phyloP scores from a whole-genome alignment of 1,140 invertebrate species.

The Platorchestia sp. region DNA sequence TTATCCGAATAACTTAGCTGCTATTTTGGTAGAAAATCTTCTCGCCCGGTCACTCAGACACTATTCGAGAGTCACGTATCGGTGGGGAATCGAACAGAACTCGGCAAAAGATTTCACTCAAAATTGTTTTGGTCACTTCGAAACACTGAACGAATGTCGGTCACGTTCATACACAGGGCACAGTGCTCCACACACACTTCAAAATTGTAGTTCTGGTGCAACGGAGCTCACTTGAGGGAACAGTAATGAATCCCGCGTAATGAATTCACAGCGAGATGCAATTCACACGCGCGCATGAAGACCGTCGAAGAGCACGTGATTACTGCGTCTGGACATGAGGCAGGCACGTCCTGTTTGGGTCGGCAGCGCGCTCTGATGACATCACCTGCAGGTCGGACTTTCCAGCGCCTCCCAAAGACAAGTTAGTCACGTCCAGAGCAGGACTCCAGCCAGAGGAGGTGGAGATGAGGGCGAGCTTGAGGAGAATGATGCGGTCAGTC shows the following conservation, averaged over 20 bases:
- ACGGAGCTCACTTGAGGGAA: not conserved
- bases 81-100: not conserved
- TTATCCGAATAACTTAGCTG: not conserved
- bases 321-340: not conserved
- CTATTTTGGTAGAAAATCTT: not conserved
- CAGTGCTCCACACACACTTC: not conserved
- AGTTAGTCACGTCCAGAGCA: constrained; percentile 31
- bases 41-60: not conserved
- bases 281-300: constrained; percentile 14
- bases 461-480: constrained; percentile 11
- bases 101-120: not conserved
- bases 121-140: not conserved
- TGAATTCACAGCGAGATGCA: not conserved
- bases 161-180: not conserved
- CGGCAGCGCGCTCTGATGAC: not conserved
- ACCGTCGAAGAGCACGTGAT: constrained; percentile 48
- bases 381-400: constrained; percentile 20
- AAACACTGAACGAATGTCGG: not conserved
- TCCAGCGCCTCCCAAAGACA: constrained; percentile 3
- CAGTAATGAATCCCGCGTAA: not conserved
- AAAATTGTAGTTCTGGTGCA: not conserved
- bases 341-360: constrained; percentile 40
- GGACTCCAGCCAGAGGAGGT: not conserved
- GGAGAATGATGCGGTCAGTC: constrained; percentile 30
- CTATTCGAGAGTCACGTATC: not conserved